Percentiles rank a stretch among this genome's conserved stretches.
phyloP scores from a whole-genome alignment of 1,140 invertebrate species.

The Kradibia gibbosae region DNA sequence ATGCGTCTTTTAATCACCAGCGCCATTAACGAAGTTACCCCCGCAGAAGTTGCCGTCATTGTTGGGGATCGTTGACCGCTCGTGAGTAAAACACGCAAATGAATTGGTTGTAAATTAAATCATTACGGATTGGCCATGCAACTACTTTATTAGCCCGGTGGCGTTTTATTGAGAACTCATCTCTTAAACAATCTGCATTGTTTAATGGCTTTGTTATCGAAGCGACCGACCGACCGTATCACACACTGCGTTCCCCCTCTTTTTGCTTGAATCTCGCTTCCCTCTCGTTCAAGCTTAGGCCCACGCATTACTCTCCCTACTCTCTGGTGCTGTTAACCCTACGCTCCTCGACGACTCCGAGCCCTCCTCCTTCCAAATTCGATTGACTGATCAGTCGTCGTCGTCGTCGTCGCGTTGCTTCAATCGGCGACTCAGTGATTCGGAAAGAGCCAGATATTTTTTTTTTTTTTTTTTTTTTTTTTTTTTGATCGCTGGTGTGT shows the following conservation, averaged over 20 bases:
- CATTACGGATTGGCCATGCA: conserved; percentile 59
- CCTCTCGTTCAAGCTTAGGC: not conserved
- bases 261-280: conserved; percentile 69
- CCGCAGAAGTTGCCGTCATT: not conserved
- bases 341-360: too few species aligned
- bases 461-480: too few species aligned
- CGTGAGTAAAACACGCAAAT: conserved; percentile 16
- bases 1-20: not conserved
- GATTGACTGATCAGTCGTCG: conserved; percentile 20
- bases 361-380: not conserved
- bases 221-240: conserved; percentile 55
- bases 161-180: conserved; percentile 72
- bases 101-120: not conserved
- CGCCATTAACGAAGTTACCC: not conserved
- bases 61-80: not conserved
- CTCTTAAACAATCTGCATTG: conserved; percentile 49
- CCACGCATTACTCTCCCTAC: too few species aligned
- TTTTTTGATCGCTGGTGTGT: not conserved
- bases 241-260: conserved; percentile 65
- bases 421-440: not conserved
- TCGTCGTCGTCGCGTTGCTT: not conserved
- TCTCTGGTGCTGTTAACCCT: too few species aligned
- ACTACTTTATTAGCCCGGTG: conserved; percentile 64
- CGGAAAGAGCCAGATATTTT: not conserved
- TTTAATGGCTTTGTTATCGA: conserved; percentile 34